phyloP scores from a whole-genome alignment of 2,113 vertebrate genomes.

The Cariama cristata region DNA sequence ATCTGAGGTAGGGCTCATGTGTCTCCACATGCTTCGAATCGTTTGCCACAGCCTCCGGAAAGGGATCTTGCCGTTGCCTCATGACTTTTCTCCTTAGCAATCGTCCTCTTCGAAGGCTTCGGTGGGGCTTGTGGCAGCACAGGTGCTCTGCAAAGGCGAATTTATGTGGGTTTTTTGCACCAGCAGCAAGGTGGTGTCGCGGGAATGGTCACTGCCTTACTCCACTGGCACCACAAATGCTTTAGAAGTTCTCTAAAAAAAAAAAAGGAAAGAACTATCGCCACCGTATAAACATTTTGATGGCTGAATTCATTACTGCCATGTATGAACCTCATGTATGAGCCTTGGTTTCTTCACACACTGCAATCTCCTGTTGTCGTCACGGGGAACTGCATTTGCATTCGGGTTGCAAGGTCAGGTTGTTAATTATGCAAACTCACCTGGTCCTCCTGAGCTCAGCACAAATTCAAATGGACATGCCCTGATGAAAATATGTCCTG shows the following conservation, averaged over 20 bases:
- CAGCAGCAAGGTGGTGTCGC: neutral
- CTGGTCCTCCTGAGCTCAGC: slow-evolving; percentile 39
- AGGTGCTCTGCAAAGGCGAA: neutral
- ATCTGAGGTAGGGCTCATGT: neutral
- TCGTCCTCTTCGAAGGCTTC: rapidly evolving
- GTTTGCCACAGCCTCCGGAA: neutral
- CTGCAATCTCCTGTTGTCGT: neutral
- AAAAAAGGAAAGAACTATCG: neutral
- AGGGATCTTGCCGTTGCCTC: neutral
- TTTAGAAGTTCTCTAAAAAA: neutral
- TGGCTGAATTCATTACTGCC: neutral
- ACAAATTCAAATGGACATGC: neutral
- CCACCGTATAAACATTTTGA: neutral
- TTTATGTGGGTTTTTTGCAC: neutral
- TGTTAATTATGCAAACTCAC: slow-evolving; percentile 40
- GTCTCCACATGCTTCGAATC: neutral
- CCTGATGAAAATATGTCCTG: neutral
- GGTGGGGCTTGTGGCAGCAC: neutral
- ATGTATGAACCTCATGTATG: neutral
- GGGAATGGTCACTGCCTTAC: neutral
- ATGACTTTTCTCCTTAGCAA: neutral
- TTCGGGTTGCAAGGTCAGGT: neutral
- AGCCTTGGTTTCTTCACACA: neutral
- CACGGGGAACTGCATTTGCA: neutral
- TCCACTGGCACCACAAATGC: neutral